These are phyloP conservation scores for Trypoxylus dichotomus DNA, from an alignment of 1,140 invertebrate species.

Conservation along the genomic window DNA sequence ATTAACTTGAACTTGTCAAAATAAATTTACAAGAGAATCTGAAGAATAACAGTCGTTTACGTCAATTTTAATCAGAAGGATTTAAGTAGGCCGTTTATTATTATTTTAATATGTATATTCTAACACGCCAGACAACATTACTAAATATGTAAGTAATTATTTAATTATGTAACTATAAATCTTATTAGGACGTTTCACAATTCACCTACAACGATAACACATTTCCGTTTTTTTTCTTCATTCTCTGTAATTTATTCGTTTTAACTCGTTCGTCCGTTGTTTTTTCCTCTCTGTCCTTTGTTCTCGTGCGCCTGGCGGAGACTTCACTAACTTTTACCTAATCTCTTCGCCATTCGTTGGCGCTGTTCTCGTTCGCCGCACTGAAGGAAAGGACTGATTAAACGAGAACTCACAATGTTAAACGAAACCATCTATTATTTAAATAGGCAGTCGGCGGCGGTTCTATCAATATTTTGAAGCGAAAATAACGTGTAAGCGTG, in stretches of 20 bases:
- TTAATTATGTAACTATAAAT: too few species aligned
- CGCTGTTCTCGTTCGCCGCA: neutral
- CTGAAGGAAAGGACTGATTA: constrained; percentile 1
- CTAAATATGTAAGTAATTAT: too few species aligned
- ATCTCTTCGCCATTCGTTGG: constrained; percentile 3
- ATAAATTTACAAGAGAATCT: too few species aligned
- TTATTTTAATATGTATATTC: too few species aligned
- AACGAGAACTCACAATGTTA: constrained; percentile 20
- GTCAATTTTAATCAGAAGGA: too few species aligned
- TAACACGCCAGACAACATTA: too few species aligned
- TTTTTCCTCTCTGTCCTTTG: neutral
- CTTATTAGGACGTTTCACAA: too few species aligned
- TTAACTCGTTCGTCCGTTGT: neutral
- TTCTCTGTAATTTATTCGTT: neutral
- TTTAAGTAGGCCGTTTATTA: too few species aligned
- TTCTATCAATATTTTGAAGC: constrained; percentile 25
- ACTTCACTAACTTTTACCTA: constrained; percentile 12
- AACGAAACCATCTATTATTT: constrained; percentile 25
- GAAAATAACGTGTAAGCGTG: constrained; percentile 17
- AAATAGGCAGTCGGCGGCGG: constrained; percentile 12
- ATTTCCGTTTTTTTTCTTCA: neutral
- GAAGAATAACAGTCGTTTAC: too few species aligned
- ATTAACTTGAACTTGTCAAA: too few species aligned
- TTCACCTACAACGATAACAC: neutral
- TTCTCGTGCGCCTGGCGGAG: neutral